Base-by-base conservation (phyloP, 2,797 vertebrate species). In the Tenualosa thibaudeaui region DNA sequence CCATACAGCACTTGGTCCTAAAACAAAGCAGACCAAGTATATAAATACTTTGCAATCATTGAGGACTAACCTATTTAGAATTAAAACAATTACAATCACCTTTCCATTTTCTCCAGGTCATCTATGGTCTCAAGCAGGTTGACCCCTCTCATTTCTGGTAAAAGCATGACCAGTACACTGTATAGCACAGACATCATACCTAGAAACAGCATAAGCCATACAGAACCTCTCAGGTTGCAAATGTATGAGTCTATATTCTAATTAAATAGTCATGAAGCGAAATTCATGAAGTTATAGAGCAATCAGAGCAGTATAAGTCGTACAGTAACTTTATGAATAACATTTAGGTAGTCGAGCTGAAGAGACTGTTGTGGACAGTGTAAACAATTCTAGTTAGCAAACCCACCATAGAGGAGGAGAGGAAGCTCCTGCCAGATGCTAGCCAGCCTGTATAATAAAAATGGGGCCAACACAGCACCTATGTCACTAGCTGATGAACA, bases 401-500 rank as follows among this genome's bases (percentile, higher is more conserved):
- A 54, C 54, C 5, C 43, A 83, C 86, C 86, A 19, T 85, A 86
- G 22, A 87, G 53, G n/a, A 88, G 68, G 19, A 88, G 87, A 24
- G 88, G 89, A 50, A 89, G 58, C 83, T 90, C 90, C 58, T 87
- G 85, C 86, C 88, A 88, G 84, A 92, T 83, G 26, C 40, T 86
- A 37, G 95, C 89, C 88, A 97, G 92, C 81, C 96, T 94, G 88
- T 96, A 97, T 68, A 97, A 95, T 84, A 97, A 86, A 88, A 97
- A 97, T 0, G 96, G 96, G 0, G 95, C 93, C 0, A 94, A 85
- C 22, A 96, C 90, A 65, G 95, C 95, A 9, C 95, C 96, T 0
- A 96, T 17, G 85, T 97, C 96, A 54, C 96, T 96, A 89, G 96
- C 82, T 0, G 96, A 95, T 3, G 96, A 97, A 87, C 96, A 97